Percentiles rank a stretch among this genome's conserved stretches.
Evolutionary conservation across 64 coral and sea anemone species (phyloP).

Genomic region (Montipora efflorescens): DNA sequence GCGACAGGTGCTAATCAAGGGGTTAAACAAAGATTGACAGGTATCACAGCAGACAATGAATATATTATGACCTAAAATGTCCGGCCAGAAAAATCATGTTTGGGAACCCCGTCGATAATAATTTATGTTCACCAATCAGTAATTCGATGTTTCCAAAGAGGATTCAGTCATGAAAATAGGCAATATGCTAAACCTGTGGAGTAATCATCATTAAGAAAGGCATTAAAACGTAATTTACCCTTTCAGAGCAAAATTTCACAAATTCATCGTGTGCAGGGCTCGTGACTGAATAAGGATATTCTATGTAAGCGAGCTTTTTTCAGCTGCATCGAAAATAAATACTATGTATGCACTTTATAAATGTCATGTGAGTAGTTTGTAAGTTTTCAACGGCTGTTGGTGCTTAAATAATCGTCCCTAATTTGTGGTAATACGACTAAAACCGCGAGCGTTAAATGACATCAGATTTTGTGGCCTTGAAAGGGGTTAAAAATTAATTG

Average conservation of each 20-base stretch:
- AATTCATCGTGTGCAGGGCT: background rate
- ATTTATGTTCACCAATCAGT: background rate
- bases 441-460: too few relatives aligned
- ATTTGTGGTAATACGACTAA: background rate
- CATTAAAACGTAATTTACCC: too few relatives aligned
- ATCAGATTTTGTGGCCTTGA: background rate
- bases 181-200: background rate
- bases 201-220: background rate
- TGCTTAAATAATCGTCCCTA: background rate
- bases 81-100: too few relatives aligned
- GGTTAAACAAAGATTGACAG: too few relatives aligned
- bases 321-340: too few relatives aligned
- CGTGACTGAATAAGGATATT: background rate
- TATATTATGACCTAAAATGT: too few relatives aligned
- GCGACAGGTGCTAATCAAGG: too few relatives aligned
- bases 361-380: too few relatives aligned
- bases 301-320: too few relatives aligned
- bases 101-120: background rate
- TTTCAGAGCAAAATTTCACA: background rate
- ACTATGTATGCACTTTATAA: too few relatives aligned
- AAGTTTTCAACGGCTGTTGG: too few relatives aligned
- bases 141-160: background rate
- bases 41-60: too few relatives aligned
- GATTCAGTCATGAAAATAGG: background rate
- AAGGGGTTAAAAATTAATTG: background rate